Percentiles rank a stretch among this genome's conserved stretches.
Conservation (phyloP, 2,888 invertebrate genomes). For the Candidula unifasciata region DNA sequence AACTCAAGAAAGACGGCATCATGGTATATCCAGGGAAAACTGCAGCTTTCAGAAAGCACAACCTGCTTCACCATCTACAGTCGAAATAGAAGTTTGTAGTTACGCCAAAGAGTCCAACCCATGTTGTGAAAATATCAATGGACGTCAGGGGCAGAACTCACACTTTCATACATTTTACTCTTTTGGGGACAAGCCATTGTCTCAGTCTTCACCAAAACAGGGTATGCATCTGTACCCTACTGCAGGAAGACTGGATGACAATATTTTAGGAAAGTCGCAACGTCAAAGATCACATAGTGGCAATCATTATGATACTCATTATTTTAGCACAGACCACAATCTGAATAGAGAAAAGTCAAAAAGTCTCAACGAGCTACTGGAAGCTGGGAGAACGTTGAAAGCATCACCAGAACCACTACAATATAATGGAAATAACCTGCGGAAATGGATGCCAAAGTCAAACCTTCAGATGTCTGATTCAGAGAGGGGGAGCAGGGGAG, state of each 20-base stretch:
- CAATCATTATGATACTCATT: background rate
- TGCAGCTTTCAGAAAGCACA: background rate
- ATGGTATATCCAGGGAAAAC: background rate
- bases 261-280: background rate
- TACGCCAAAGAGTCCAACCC: background rate
- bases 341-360: background rate
- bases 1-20: background rate
- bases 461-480: conserved; percentile 18
- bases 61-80: background rate
- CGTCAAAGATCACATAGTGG: background rate
- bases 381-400: background rate
- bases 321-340: background rate
- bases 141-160: background rate
- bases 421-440: background rate
- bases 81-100: background rate
- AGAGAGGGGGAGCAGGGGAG: background rate
- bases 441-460: conserved; percentile 29
- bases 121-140: conserved; percentile 9
- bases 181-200: background rate
- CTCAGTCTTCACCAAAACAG: background rate
- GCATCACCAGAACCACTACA: background rate
- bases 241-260: background rate
- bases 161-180: background rate
- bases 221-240: background rate
- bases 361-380: background rate